These are phyloP conservation scores for Pseudopipra pipra DNA, from an alignment of 2,113 vertebrate genomes.

Conservation along the genomic window DNA sequence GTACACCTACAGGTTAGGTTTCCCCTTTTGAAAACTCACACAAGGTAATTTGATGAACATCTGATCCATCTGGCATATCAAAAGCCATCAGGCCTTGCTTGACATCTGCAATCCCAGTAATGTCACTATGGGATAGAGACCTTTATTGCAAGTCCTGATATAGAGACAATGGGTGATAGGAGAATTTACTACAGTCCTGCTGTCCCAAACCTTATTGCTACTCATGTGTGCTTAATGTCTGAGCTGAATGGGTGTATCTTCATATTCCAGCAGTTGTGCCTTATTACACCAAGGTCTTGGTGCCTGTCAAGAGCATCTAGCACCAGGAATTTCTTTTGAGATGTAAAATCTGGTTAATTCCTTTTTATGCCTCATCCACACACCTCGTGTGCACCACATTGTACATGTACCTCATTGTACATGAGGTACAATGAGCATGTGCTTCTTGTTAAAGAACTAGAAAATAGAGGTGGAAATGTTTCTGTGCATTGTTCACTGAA, in stretches of 20 bases:
- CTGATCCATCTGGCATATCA: background rate
- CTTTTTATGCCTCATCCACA: background rate
- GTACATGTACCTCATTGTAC: too few species aligned
- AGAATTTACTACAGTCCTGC: background rate
- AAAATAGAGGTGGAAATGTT: background rate
- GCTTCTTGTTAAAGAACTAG: background rate
- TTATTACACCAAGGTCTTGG: background rate
- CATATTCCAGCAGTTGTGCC: background rate
- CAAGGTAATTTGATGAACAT: background rate
- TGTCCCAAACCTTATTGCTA: background rate
- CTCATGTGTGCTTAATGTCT: background rate
- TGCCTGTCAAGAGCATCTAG: background rate
- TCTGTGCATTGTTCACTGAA: background rate
- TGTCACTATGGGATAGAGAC: background rate
- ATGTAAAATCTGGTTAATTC: background rate
- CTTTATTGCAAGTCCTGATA: background rate
- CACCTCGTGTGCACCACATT: too few species aligned
- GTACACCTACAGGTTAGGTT: rapidly evolving
- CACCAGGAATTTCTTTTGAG: background rate
- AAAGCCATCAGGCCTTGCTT: background rate
- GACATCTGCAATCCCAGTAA: background rate
- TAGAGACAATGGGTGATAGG: rapidly evolving
- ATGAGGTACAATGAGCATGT: too few species aligned
- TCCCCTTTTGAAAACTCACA: background rate
- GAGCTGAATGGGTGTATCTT: background rate